Base-by-base conservation (phyloP, 2,797 vertebrate species). In the Heterohyrax brucei region DNA sequence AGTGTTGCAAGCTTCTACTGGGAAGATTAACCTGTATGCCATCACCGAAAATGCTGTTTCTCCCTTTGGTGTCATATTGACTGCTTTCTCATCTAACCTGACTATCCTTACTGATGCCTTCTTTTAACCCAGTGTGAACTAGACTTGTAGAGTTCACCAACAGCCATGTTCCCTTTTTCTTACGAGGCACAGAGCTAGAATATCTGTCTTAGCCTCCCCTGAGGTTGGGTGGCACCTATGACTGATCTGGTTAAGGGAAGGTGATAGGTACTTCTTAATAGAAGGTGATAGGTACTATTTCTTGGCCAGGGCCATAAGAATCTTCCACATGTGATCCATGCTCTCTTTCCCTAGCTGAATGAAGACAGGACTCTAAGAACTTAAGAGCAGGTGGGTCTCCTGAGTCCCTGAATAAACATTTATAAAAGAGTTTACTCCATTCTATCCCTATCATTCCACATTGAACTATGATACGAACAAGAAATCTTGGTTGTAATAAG, bases 11-110 rank as follows among this genome's bases (percentile, higher is more conserved):
- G 24, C 21, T 76, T 95, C 87, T 80, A 44, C 1, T 83, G 46
- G 90, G 89, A 95, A 95, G 95, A 83, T 87, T 76, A 91, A 90
- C 28, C 72, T 72, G 39, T 22, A 28, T 83, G 39, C 24, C 48
- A 33, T 30, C 44, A 1, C 50, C 81, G 62, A 90, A 93, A 95
- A 96, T 46, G 16, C 22, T 78, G 50, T 44, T 76, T 76, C 79
- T 16, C 91, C 77, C 48, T 48, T 21, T 39, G 33, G 50, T 10
- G 21, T 77, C 39, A 64, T 76, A 80, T 48, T 89, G 64, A 77
- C 19, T 33, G n/a, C 48, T 48, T 94, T 68, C 50, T 92, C 70
- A 75, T 33, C 56, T 77, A 73, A 61, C 84, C 10, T 83, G 22
- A 5, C 80, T 91, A 84, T 78, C 44, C 7, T 19, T 46, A 72